Base-by-base conservation (phyloP, 2,888 invertebrate species). In the Polietes domitor region DNA sequence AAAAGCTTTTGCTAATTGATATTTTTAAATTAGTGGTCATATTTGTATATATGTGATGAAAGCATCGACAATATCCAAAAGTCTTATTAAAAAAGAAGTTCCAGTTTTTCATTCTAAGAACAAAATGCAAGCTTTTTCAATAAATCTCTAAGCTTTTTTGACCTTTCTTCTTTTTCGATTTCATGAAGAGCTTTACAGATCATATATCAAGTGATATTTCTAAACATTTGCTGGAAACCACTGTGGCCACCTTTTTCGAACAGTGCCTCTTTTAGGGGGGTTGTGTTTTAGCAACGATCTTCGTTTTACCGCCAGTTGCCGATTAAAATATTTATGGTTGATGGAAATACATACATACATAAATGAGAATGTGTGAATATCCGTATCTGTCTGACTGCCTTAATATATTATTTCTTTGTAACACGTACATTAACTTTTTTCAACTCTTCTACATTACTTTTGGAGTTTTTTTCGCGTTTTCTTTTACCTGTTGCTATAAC, bases 271-370 rank as follows among this genome's bases (percentile, higher is more conserved):
- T 70, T 47, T 17, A 47, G 15, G 15, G 70, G 19, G 15, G 26
- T 26, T n/a, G 19, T 17, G 37, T 55, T 37, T 55, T 53, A 50
- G 15, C 68, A 68, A 68, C 68, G 68, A 68, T 68, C 68, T 74
- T 26, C 80, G 50, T 26, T 47, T 68, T 68, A n/a, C 37, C 21
- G 58, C 21, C 6, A 55, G 7, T 17, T 17, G 21, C 10, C n/a
- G 15, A 4, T 61, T 10, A 37, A 37, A 37, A 32, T 26, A 19
- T 32, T 24, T 58, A 26, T 58, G 28, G 15, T 21, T 58, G 6
- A 26, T 28, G 58, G 21, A 21, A 58, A n/a, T n/a, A n/a, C 47
- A 47, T 37, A 47, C 15, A 47, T n/a, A 47, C n/a, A 47, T 47
- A 47, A 47, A 47, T 47, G n/a, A 2, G 47, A n/a, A n/a, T n/a